Conservation (phyloP, 1,140 invertebrate genomes). For the Ceratina calcarata region DNA sequence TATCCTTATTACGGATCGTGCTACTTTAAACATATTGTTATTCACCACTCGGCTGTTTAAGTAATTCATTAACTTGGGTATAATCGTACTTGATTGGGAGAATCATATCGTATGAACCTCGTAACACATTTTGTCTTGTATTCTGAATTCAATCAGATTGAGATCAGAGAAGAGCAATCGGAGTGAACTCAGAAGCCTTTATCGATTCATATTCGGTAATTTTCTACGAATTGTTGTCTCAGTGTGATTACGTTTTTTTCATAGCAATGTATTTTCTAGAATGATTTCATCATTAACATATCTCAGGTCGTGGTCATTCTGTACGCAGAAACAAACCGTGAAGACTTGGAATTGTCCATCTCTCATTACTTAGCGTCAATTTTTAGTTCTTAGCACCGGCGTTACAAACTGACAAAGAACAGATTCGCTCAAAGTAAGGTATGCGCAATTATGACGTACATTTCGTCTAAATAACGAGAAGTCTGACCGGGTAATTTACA, state of each 20-base stretch:
- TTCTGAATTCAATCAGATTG: too few relatives aligned
- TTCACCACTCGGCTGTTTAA: background rate
- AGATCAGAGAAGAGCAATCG: too few relatives aligned
- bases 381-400: background rate
- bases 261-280: slow-evolving; percentile 5
- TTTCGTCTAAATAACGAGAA: slow-evolving; percentile 13
- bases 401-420: background rate
- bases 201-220: too few relatives aligned
- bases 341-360: slow-evolving; percentile 19
- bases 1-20: background rate
- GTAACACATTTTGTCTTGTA: too few relatives aligned
- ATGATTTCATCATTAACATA: background rate
- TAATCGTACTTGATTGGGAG: too few relatives aligned
- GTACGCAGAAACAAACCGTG: background rate
- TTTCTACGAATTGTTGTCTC: background rate
- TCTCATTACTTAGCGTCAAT: slow-evolving; percentile 16
- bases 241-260: background rate
- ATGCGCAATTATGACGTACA: slow-evolving; percentile 17
- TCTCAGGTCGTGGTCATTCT: background rate
- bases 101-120: too few relatives aligned
- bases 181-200: too few relatives aligned
- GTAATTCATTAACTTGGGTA: too few relatives aligned
- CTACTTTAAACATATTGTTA: background rate
- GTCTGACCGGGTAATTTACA: slow-evolving; percentile 1
- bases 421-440: background rate